phyloP scores from a whole-genome alignment of 2,888 invertebrate species.

The Cantharis flavilabris region DNA sequence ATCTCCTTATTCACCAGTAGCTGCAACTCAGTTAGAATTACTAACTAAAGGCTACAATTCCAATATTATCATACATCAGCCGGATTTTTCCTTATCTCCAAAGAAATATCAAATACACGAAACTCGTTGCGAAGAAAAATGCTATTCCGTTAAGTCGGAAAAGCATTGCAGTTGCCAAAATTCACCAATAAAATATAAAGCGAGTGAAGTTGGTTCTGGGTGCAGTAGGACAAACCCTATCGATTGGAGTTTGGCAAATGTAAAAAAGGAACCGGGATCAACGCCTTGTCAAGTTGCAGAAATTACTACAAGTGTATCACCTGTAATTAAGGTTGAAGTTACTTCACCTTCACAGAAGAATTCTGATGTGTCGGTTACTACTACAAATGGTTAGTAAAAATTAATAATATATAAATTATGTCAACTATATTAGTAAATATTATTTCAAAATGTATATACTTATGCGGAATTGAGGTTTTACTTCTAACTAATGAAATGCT shows the following conservation, averaged over 20 bases:
- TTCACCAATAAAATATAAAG: conserved; percentile 37
- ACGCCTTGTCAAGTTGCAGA: conserved; percentile 65
- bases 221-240: conserved; percentile 74
- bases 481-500: too few species aligned
- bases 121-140: conserved; percentile 49
- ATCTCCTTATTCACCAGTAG: conserved; percentile 70
- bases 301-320: conserved; percentile 61
- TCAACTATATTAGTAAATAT: not conserved
- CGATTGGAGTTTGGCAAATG: conserved; percentile 63
- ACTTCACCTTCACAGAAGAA: conserved; percentile 63
- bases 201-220: conserved; percentile 50
- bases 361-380: conserved; percentile 46
- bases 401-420: not conserved
- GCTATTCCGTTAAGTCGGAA: conserved; percentile 45
- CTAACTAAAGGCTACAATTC: conserved; percentile 58
- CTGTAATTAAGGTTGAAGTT: conserved; percentile 68
- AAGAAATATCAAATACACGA: conserved; percentile 45
- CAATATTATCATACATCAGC: conserved; percentile 57
- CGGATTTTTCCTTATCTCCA: conserved; percentile 43
- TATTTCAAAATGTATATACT: not conserved
- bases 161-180: conserved; percentile 45
- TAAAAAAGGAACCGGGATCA: conserved; percentile 68
- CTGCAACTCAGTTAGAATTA: conserved; percentile 69
- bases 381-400: conserved; percentile 40
- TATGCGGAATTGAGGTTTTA: not conserved